Evolutionary conservation across 2,113 vertebrate species (phyloP).

Genomic region (Saguinus imperator): DNA sequence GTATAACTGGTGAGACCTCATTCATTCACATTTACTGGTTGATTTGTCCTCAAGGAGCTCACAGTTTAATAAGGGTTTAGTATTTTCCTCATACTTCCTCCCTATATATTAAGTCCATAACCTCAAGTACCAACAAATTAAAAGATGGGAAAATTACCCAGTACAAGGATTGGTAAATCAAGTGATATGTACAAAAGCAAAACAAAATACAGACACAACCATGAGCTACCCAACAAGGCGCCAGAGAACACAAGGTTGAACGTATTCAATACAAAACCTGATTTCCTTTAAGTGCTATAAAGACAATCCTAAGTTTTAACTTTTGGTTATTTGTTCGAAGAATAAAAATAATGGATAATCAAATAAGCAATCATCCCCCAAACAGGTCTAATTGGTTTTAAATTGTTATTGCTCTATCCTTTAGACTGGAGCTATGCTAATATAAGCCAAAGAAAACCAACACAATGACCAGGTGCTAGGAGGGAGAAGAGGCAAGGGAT

Average conservation of each 20-base stretch:
- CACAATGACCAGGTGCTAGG: not conserved
- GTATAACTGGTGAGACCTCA: not conserved
- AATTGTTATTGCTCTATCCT: not conserved
- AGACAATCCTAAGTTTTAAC: not conserved
- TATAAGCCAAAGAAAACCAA: not conserved
- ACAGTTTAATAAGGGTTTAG: not conserved
- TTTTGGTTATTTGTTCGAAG: not conserved
- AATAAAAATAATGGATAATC: not conserved
- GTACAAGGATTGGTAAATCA: not conserved
- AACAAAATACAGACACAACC: not conserved
- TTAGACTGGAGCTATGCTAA: not conserved
- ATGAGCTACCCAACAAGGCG: not conserved
- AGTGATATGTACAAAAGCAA: not conserved
- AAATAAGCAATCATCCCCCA: not conserved
- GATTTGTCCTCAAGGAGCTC: not conserved
- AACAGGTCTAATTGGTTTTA: not conserved
- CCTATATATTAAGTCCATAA: not conserved
- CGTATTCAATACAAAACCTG: not conserved
- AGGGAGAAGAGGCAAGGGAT: not conserved
- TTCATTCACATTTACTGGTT: not conserved
- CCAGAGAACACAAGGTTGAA: not conserved
- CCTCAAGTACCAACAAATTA: not conserved
- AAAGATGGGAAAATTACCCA: not conserved
- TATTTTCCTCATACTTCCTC: no score
- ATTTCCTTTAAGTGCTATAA: not conserved